phyloP scores from a whole-genome alignment of 2,797 vertebrate species.

The Delichon dasypus region DNA sequence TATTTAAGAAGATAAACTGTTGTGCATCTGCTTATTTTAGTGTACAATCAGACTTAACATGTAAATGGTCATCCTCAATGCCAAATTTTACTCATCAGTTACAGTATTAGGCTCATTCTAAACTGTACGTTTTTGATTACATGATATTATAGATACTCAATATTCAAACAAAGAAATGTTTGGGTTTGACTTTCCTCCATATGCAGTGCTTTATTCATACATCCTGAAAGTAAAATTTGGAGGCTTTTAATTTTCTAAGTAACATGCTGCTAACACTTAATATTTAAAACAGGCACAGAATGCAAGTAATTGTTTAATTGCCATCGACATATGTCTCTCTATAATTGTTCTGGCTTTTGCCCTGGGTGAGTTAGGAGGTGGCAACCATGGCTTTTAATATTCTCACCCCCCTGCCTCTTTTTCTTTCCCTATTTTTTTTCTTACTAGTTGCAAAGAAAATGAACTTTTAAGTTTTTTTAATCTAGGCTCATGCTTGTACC shows the following conservation, averaged over 20 bases:
- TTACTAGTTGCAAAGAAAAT: not conserved
- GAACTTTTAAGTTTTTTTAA: not conserved
- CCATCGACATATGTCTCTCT: constrained; percentile 44
- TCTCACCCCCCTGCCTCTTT: not conserved
- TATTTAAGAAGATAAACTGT: constrained; percentile 71
- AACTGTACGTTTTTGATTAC: constrained; percentile 23
- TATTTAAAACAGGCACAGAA: constrained; percentile 61
- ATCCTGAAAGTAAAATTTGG: constrained; percentile 38
- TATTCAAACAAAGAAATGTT: not conserved
- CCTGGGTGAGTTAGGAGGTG: constrained; percentile 33
- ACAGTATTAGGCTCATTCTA: constrained; percentile 21
- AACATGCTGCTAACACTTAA: constrained; percentile 58
- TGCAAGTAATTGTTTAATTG: constrained; percentile 54
- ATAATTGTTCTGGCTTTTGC: constrained; percentile 55
- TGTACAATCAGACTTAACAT: constrained; percentile 3
- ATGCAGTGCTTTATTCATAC: not conserved
- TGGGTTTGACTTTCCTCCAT: not conserved
- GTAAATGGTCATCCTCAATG: constrained; percentile 53
- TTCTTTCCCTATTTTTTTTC: not conserved
- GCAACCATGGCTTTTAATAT: not conserved
- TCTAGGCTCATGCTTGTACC: not conserved
- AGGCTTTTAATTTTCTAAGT: constrained; percentile 40
- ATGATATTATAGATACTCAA: not conserved
- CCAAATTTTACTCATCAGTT: constrained; percentile 61
- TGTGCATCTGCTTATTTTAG: constrained; percentile 42